Percentiles rank a stretch among this genome's conserved stretches.
Conservation (phyloP, 2,888 invertebrate genomes). For the Pogonocherus hispidulus region DNA sequence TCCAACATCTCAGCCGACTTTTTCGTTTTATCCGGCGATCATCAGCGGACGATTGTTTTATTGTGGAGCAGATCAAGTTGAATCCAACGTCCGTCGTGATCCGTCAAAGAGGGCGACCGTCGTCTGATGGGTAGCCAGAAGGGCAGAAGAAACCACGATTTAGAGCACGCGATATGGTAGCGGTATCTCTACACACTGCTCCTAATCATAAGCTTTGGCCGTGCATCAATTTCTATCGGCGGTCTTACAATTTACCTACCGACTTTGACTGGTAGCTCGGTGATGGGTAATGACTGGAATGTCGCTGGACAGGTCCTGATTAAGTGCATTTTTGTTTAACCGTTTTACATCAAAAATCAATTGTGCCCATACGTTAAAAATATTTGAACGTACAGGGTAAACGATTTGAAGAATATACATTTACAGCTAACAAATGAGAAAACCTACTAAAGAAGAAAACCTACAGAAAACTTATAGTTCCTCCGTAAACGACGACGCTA, state of each 20-base stretch:
- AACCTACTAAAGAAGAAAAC: too few relatives aligned
- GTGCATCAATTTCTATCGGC: slow-evolving; percentile 31
- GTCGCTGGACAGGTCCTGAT: not conserved
- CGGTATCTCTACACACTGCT: slow-evolving; percentile 25
- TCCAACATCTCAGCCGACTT: slow-evolving; percentile 17
- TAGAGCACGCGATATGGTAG: slow-evolving; percentile 31
- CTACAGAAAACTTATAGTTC: too few relatives aligned
- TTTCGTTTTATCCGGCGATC: slow-evolving; percentile 39
- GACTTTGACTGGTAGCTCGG: slow-evolving; percentile 5
- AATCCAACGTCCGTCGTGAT: slow-evolving; percentile 48
- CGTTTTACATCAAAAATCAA: too few relatives aligned
- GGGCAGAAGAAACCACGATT: slow-evolving; percentile 26
- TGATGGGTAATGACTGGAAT: slow-evolving; percentile 17
- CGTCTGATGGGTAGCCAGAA: slow-evolving; percentile 22
- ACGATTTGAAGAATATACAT: too few relatives aligned
- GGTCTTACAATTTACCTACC: slow-evolving; percentile 23
- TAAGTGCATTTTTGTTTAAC: too few relatives aligned
- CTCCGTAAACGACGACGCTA: too few relatives aligned
- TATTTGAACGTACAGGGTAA: too few relatives aligned
- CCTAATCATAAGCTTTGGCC: slow-evolving; percentile 29
- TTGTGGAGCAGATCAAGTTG: slow-evolving; percentile 44
- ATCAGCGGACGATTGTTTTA: slow-evolving; percentile 39
- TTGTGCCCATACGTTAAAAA: too few relatives aligned
- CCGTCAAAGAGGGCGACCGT: slow-evolving; percentile 42
- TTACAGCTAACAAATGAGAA: too few relatives aligned